Percentiles rank a stretch among this genome's conserved stretches.
phyloP scores from a whole-genome alignment of 2,113 vertebrate species.

The western clawed frog (Xenopus tropicalis) region DNA sequence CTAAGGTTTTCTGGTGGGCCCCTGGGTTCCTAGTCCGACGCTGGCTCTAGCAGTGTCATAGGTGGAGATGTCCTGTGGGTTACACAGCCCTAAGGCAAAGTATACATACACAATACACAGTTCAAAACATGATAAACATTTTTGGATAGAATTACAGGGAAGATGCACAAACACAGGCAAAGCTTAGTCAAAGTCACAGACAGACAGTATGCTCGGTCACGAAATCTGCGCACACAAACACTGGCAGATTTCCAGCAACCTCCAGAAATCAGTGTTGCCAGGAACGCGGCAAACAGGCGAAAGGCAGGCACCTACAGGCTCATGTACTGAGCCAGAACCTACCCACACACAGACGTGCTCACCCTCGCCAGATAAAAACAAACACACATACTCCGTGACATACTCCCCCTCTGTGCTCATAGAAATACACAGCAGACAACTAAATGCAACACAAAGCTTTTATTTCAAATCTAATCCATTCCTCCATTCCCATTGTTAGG shows the following conservation, averaged over 20 bases:
- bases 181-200: conserved; percentile 39
- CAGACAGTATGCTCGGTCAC: conserved; percentile 37
- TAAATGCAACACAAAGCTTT: too few relatives aligned
- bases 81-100: too few relatives aligned
- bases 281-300: conserved; percentile 11
- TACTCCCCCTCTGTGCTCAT: neutral
- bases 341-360: conserved; percentile 36
- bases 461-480: too few relatives aligned
- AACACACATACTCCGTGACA: conserved; percentile 21
- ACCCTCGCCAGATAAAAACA: conserved; percentile 22
- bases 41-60: too few relatives aligned
- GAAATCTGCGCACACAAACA: conserved; percentile 32
- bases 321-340: conserved; percentile 12
- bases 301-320: conserved; percentile 39
- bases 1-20: too few relatives aligned
- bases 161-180: conserved; percentile 1
- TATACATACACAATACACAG: too few relatives aligned
- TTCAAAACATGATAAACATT: too few relatives aligned
- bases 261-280: conserved; percentile 20
- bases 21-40: too few relatives aligned
- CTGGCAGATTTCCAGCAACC: conserved; percentile 36
- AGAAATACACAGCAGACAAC: neutral
- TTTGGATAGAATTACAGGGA: too few relatives aligned
- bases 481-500: too few relatives aligned
- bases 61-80: too few relatives aligned